Evolutionary conservation across 2,797 vertebrate genomes (phyloP).

Genomic region (Gymnothorax javanicus): DNA sequence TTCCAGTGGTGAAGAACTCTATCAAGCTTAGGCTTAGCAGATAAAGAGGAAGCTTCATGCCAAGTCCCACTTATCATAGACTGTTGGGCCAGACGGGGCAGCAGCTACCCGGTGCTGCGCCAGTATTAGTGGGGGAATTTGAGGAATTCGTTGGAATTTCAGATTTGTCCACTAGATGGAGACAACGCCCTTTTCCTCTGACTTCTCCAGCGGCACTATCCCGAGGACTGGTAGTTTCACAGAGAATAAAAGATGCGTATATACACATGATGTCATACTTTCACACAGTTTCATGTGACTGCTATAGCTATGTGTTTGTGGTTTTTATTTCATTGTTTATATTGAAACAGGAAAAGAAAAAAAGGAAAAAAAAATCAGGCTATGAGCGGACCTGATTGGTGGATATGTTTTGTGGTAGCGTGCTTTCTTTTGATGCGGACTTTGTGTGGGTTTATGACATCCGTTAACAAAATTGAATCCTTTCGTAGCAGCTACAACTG

Average conservation of each 20-base stretch:
- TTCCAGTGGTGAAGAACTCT: conserved; percentile 80
- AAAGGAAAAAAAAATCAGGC: neutral
- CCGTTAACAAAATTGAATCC: neutral
- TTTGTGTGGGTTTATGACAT: conserved; percentile 19
- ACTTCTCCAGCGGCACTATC: conserved; percentile 56
- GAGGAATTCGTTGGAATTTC: conserved; percentile 12
- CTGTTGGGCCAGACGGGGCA: conserved; percentile 45
- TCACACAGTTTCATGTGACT: conserved; percentile 17
- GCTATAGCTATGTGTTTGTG: conserved; percentile 31
- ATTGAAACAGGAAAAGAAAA: neutral
- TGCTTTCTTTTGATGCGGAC: conserved; percentile 21
- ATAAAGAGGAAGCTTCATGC: conserved; percentile 58
- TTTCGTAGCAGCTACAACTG: neutral
- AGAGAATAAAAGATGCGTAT: conserved; percentile 41
- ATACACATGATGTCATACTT: conserved; percentile 26
- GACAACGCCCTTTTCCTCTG: conserved; percentile 69
- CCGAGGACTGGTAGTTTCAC: conserved; percentile 11
- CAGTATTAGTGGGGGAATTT: neutral
- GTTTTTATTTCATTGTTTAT: conserved; percentile 31
- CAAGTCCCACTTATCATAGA: conserved; percentile 2
- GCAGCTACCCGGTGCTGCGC: conserved; percentile 2
- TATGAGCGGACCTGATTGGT: neutral
- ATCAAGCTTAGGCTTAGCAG: conserved; percentile 86
- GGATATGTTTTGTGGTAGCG: conserved; percentile 9
- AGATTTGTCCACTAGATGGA: conserved; percentile 76